phyloP scores from a whole-genome alignment of 2,113 vertebrate genomes.

The Callionymus lyra region DNA sequence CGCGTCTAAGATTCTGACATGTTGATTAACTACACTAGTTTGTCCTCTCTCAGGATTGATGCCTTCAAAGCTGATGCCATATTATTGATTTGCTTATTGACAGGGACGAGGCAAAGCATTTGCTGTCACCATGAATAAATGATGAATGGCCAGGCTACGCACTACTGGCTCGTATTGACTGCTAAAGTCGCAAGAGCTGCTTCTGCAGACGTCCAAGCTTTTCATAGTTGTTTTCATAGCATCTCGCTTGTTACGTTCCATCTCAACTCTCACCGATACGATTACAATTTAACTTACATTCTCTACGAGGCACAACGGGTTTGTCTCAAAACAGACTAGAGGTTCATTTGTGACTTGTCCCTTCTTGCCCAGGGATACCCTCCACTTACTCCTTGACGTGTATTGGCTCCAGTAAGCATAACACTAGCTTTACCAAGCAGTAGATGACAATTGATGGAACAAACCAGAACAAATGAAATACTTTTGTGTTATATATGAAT shows the following conservation, averaged over 20 bases:
- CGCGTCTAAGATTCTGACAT: constrained; percentile 34
- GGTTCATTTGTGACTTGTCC: too few relatives aligned
- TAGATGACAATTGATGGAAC: too few relatives aligned
- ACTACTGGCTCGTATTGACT: constrained; percentile 28
- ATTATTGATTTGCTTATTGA: constrained; percentile 67
- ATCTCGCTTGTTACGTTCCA: not conserved
- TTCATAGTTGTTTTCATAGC: not conserved
- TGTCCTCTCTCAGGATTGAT: constrained; percentile 43
- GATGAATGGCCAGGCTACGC: constrained; percentile 48
- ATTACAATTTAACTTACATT: not conserved
- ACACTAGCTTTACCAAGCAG: too few relatives aligned
- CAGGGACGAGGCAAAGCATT: constrained; percentile 43
- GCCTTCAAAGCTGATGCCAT: constrained; percentile 50
- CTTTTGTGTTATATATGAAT: too few relatives aligned
- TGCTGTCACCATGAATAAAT: constrained; percentile 59
- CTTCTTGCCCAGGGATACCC: too few relatives aligned
- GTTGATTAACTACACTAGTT: constrained; percentile 50
- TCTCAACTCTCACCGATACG: not conserved
- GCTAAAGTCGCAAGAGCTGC: not conserved
- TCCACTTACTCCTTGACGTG: too few relatives aligned
- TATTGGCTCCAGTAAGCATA: too few relatives aligned
- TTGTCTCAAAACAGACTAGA: too few relatives aligned
- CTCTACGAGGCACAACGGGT: too few relatives aligned
- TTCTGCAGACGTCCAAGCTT: not conserved
- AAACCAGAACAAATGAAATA: too few relatives aligned